Evolutionary conservation across 1,140 invertebrate species (phyloP), one percentile per base, ranked within the genome.

Genomic region (Drosophila mojavensis): DNA sequence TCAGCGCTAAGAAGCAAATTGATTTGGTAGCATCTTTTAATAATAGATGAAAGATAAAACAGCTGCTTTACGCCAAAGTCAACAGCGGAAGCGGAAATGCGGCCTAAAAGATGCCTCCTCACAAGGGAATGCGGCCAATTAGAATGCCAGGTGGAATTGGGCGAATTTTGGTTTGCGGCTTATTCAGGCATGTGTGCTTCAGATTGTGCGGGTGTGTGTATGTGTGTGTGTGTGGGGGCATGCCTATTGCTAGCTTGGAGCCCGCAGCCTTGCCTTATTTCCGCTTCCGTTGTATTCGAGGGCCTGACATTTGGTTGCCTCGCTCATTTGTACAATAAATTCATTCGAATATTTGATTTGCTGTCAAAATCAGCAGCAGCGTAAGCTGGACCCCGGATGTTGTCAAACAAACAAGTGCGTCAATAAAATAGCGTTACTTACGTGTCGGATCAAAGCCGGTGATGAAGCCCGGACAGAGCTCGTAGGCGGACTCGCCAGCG

Each of bases 401-500:
- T 67, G 51, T 75, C 82, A 82, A 79, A 20, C 7, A 15, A 67
- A 45, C 43, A 51, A 26, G 24, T 7, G n/a, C 11, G 33, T 9
- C 24, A 20, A 20, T 20, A 41, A 43, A 43, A 5, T n/a, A 47
- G 26, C 41, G 17, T 47, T 20, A 93, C 93, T 92, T 88, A 94
- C 94, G 86, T 71, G 93, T 91, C 53, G 94, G 93, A 91, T 96
- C 96, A 91, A 97, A 97, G 78, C 96, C 97, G 5, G 94, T 94
- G 73, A 97, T 94, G 89, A 97, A 97, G 63, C 92, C 93, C 13
- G 97, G 97, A 93, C 97, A 98, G 11, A 93, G 93, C 45, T 94
- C 94, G 81, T 94, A 95, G 7, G 95, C 96, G 30, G 94, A 94
- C 50, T 92, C 91, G 79, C 96, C 96, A 24, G 97, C 96, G 6